phyloP scores from a whole-genome alignment of 2,888 invertebrate species.

The Dynastes grantii region DNA sequence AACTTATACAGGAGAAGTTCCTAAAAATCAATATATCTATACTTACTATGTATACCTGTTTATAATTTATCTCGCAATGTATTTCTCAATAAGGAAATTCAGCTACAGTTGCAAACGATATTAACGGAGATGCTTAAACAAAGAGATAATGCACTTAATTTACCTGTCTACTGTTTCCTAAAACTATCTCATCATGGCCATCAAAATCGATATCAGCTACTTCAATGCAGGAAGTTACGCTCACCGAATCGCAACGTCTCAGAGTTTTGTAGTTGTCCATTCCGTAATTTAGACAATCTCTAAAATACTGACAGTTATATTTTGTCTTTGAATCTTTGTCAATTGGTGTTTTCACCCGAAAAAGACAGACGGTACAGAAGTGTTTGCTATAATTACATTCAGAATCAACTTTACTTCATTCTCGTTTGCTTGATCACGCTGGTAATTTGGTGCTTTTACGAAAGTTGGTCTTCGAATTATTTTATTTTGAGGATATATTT shows the following conservation, averaged over 20 bases:
- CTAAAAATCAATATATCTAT: slow-evolving; percentile 62
- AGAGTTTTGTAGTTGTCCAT: slow-evolving; percentile 70
- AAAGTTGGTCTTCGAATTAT: slow-evolving; percentile 60
- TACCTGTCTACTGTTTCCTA: slow-evolving; percentile 76
- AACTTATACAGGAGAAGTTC: slow-evolving; percentile 73
- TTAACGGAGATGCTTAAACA: no score
- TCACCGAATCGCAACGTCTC: slow-evolving; percentile 73
- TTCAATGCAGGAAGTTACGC: slow-evolving; percentile 76
- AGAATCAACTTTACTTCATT: slow-evolving; percentile 63
- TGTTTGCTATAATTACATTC: slow-evolving; percentile 75
- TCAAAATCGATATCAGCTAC: slow-evolving; percentile 82
- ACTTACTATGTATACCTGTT: neutral
- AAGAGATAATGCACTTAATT: neutral
- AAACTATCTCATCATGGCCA: slow-evolving; percentile 78
- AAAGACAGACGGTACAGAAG: slow-evolving; percentile 74
- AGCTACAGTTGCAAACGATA: no score
- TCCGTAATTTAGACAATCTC: slow-evolving; percentile 72
- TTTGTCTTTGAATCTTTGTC: neutral
- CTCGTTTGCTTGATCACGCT: slow-evolving; percentile 34
- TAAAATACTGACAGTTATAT: slow-evolving; percentile 60
- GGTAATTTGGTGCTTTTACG: slow-evolving; percentile 55
- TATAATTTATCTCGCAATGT: no score
- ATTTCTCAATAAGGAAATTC: no score
- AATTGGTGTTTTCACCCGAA: slow-evolving; percentile 71
- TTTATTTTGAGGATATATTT: slow-evolving; percentile 69